Evolutionary conservation across 2,113 vertebrate genomes (phyloP).

Genomic region (Psephotus haematonotus): DNA sequence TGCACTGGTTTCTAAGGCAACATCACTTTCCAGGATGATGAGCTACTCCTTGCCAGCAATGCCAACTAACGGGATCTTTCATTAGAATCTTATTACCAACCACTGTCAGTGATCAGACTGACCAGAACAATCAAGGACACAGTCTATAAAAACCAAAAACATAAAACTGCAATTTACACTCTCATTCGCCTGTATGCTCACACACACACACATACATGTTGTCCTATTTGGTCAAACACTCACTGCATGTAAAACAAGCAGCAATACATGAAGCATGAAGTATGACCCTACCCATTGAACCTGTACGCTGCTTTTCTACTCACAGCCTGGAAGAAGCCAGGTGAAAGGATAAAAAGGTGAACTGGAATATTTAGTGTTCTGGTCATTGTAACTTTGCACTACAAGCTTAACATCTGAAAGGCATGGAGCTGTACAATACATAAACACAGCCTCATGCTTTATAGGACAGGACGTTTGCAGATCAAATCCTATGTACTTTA

Average conservation of each 20-base stretch:
- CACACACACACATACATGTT: neutral
- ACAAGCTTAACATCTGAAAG: no score
- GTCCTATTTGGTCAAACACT: neutral
- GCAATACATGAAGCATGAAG: neutral
- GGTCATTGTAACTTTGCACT: neutral
- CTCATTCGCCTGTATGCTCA: accelerated
- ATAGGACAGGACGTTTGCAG: neutral
- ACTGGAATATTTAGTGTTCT: neutral
- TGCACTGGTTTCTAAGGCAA: constrained; percentile 79
- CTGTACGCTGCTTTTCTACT: accelerated
- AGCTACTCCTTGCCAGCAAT: constrained; percentile 60
- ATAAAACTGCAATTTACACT: neutral
- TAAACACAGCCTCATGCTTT: accelerated
- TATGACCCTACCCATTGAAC: neutral
- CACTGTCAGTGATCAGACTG: neutral
- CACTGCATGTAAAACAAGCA: neutral
- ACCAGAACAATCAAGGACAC: neutral
- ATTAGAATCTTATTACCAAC: constrained; percentile 27
- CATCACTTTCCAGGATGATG: constrained; percentile 73
- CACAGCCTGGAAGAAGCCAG: neutral
- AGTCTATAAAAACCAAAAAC: neutral
- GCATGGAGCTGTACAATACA: accelerated
- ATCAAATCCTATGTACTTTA: neutral
- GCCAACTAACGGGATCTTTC: neutral
- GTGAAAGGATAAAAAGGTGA: neutral